These are phyloP conservation scores for Chelmon rostratus DNA, from an alignment of 2,797 vertebrate genomes.

Conservation along the genomic window DNA sequence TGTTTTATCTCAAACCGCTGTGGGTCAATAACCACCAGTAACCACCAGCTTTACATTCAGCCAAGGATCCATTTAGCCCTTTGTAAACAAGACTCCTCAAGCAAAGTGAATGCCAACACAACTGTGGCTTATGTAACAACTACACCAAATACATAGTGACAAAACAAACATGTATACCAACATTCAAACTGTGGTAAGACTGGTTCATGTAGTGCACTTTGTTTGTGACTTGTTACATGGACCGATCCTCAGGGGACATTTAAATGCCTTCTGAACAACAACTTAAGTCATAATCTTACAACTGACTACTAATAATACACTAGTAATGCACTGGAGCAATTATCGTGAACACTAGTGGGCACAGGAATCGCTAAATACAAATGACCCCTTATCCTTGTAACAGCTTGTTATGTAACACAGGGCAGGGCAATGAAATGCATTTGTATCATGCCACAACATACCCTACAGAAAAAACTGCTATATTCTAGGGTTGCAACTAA, in stretches of 20 bases:
- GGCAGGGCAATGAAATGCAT: slow-evolving; percentile 11
- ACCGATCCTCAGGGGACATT: background rate
- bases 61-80: slow-evolving; percentile 13
- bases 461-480: background rate
- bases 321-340: slow-evolving; percentile 6
- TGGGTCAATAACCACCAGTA: slow-evolving; percentile 38
- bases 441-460: too few species aligned
- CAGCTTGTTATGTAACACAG: slow-evolving; percentile 33
- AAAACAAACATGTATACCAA: slow-evolving; percentile 16
- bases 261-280: background rate
- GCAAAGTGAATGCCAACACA: slow-evolving; percentile 27
- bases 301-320: background rate
- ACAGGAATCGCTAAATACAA: slow-evolving; percentile 12
- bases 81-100: slow-evolving; percentile 39
- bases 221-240: background rate
- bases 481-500: background rate
- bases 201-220: background rate
- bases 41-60: slow-evolving; percentile 17
- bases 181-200: background rate
- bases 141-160: background rate
- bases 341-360: slow-evolving; percentile 1
- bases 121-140: slow-evolving; percentile 28
- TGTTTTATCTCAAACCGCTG: slow-evolving; percentile 13
- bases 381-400: slow-evolving; percentile 3
- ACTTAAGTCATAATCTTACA: background rate